phyloP scores from a whole-genome alignment of 2,888 invertebrate species.

The Ormyrus pomaceus region DNA sequence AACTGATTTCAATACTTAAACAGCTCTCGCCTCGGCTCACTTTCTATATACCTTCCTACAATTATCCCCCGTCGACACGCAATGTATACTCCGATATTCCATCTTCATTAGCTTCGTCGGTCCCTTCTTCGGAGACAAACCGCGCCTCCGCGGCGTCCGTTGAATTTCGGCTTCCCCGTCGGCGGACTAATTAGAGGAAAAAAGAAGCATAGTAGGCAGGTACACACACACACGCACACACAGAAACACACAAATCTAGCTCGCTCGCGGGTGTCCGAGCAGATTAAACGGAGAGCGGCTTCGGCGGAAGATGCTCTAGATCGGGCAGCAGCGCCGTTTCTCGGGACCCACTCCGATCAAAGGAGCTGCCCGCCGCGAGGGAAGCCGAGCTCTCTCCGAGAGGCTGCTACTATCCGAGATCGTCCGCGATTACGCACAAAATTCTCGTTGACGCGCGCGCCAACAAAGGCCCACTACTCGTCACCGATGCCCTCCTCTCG shows the following conservation, averaged over 20 bases:
- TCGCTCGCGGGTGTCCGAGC: conserved; percentile 30
- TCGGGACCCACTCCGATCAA: conserved; percentile 51
- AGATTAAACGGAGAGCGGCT: conserved; percentile 9
- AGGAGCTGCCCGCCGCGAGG: conserved; percentile 47
- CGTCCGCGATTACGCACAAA: conserved; percentile 53
- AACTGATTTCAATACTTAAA: conserved; percentile 73
- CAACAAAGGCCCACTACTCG: background rate
- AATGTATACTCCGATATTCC: no score
- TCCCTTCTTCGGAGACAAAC: background rate
- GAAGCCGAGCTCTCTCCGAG: background rate
- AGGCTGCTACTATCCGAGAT: conserved; percentile 31
- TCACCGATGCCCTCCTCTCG: background rate
- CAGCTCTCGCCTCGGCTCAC: background rate
- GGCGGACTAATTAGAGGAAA: conserved; percentile 70
- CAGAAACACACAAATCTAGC: no score
- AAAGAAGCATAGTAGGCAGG: conserved; percentile 13
- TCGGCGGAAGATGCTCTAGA: conserved; percentile 49
- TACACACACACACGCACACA: no score
- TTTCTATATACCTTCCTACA: conserved; percentile 1
- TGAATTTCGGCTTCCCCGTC: conserved; percentile 57
- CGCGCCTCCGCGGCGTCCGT: conserved; percentile 59
- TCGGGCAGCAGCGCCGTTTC: conserved; percentile 40
- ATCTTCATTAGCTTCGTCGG: no score
- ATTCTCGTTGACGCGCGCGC: conserved; percentile 46
- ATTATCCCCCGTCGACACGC: background rate